Conservation (phyloP, 1,140 invertebrate species). For the Achatina immaculata region DNA sequence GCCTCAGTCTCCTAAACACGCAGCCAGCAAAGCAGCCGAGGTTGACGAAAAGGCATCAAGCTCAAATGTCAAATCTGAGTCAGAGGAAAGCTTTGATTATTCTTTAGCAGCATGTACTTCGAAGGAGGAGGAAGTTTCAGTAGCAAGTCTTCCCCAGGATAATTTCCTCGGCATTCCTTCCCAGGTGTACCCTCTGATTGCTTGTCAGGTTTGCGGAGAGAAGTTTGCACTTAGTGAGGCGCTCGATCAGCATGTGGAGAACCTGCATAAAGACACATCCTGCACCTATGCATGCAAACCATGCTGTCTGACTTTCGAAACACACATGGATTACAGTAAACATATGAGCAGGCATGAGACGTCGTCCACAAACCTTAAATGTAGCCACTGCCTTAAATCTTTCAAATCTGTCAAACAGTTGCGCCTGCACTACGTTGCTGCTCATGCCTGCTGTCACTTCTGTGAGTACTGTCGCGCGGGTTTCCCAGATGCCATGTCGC, state of each 20-base stretch:
- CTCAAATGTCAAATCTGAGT: constrained; percentile 24
- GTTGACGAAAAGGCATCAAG: background rate
- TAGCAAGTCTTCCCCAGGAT: background rate
- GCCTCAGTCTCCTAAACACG: constrained; percentile 28
- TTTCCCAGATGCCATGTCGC: constrained; percentile 33
- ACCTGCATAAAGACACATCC: constrained; percentile 19
- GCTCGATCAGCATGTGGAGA: constrained; percentile 30
- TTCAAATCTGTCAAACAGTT: constrained; percentile 45
- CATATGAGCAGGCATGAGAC: constrained; percentile 30
- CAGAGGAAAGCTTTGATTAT: constrained; percentile 36
- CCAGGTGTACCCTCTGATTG: constrained; percentile 35
- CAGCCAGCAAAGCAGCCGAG: background rate
- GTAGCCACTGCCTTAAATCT: constrained; percentile 42
- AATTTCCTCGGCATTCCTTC: constrained; percentile 28
- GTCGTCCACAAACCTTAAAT: constrained; percentile 32
- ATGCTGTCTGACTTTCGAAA: constrained; percentile 25
- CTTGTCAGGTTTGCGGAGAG: constrained; percentile 42
- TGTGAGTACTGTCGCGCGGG: constrained; percentile 46
- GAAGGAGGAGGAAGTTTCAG: constrained; percentile 11
- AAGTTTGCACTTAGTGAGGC: constrained; percentile 37
- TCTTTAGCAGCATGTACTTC: constrained; percentile 16
- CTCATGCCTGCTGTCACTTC: constrained; percentile 41
- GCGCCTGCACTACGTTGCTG: constrained; percentile 41
- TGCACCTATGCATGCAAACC: constrained; percentile 24
- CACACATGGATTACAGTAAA: constrained; percentile 28